Conservation (phyloP, 2,797 vertebrate species). For the Etheostoma nigrum region DNA sequence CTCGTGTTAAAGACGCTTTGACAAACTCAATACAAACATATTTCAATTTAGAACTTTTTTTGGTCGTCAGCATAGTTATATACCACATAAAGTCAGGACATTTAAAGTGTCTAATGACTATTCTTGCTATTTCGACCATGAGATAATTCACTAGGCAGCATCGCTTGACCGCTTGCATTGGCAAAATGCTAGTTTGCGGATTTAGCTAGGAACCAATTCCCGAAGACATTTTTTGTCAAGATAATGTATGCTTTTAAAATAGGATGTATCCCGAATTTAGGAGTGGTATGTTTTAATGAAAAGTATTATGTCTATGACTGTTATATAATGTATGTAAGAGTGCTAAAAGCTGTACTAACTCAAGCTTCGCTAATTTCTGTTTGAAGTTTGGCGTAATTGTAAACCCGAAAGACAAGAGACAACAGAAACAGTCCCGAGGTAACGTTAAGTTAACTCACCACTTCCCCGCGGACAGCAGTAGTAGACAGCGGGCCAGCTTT, state of each 20-base stretch:
- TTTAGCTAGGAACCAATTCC: not conserved
- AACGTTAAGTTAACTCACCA: slow-evolving; percentile 52
- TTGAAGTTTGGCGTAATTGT: not conserved
- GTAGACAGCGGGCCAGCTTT: slow-evolving; percentile 7
- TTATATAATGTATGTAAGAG: not conserved
- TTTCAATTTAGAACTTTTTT: accelerated
- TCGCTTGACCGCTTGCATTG: not conserved
- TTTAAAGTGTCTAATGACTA: not conserved
- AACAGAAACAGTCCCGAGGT: slow-evolving; percentile 6
- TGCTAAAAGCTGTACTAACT: not conserved
- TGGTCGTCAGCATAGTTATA: not conserved
- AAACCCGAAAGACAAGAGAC: not conserved
- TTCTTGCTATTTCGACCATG: not conserved
- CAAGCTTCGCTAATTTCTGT: not conserved
- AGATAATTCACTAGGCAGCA: not conserved
- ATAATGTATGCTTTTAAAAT: not conserved
- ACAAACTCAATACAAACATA: not conserved
- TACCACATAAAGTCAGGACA: accelerated
- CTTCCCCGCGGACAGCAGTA: slow-evolving; percentile 24
- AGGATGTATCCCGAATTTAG: not conserved
- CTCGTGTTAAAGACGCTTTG: not conserved
- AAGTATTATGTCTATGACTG: accelerated
- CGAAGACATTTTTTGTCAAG: not conserved
- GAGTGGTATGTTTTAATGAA: accelerated
- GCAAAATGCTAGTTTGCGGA: not conserved